A percentile compares a stretch with the other conserved stretches of the same genome.
These are phyloP conservation scores for Leucophenga montana DNA, from an alignment of 2,888 invertebrate genomes.

Conservation along the genomic window DNA sequence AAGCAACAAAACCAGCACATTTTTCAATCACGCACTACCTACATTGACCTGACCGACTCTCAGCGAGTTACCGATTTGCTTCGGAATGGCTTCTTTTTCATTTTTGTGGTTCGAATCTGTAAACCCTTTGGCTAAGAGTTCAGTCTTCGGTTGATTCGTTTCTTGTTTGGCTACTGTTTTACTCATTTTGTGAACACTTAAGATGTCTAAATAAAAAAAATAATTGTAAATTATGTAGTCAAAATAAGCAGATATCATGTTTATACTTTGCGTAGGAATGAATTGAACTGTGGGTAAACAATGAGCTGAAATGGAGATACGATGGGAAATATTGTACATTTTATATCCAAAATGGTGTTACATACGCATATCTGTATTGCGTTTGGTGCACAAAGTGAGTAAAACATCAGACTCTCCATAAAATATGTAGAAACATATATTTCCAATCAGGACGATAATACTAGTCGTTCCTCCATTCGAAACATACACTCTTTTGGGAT, in stretches of 20 bases:
- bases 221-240: constrained; percentile 67
- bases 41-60: neutral
- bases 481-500: no score
- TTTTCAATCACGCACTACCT: neutral
- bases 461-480: no score
- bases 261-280: constrained; percentile 39
- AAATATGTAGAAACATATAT: no score
- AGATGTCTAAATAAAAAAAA: constrained; percentile 65
- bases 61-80: no score
- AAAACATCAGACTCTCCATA: no score
- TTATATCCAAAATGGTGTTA: no score
- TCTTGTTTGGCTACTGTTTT: constrained; percentile 28
- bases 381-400: no score
- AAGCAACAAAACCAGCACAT: neutral
- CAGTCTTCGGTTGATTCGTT: no score
- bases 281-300: neutral
- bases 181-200: constrained; percentile 41
- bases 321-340: no score
- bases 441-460: no score
- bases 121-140: neutral
- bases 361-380: no score
- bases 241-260: constrained; percentile 64
- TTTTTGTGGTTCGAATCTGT: neutral
- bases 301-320: neutral
- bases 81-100: neutral